Evolutionary conservation across 2,113 vertebrate species (phyloP).

Genomic region (Megaceryle maxima): DNA sequence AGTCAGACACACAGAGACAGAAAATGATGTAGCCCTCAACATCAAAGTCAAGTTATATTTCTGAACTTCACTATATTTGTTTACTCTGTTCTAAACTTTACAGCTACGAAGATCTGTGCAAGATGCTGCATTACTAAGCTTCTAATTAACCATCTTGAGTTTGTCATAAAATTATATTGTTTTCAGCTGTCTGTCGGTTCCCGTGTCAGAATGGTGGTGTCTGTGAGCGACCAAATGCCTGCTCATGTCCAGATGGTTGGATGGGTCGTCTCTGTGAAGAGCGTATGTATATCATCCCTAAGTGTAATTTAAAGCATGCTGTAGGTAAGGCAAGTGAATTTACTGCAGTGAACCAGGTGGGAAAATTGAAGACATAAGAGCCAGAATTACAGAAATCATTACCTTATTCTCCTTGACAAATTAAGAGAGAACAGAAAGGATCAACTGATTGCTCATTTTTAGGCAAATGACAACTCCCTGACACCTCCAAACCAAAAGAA

Average conservation of each 20-base stretch:
- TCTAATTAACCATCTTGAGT: background rate
- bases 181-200: conserved; percentile 90
- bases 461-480: background rate
- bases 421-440: background rate
- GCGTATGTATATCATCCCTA: conserved; percentile 79
- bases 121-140: background rate
- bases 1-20: background rate
- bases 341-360: background rate
- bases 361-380: background rate
- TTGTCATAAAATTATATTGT: background rate
- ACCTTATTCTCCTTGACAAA: background rate
- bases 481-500: background rate
- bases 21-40: background rate
- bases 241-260: conserved; percentile 93
- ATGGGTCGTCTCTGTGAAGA: conserved; percentile 97
- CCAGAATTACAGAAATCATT: background rate
- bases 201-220: conserved; percentile 93
- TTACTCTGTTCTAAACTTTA: background rate
- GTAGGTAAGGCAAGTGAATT: background rate
- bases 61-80: background rate
- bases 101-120: background rate
- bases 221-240: conserved; percentile 92
- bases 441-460: background rate
- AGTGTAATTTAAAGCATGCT: background rate
- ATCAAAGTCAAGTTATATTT: background rate